Base-by-base conservation (phyloP, 2,888 invertebrate genomes). In the Sussaba pulchella region DNA sequence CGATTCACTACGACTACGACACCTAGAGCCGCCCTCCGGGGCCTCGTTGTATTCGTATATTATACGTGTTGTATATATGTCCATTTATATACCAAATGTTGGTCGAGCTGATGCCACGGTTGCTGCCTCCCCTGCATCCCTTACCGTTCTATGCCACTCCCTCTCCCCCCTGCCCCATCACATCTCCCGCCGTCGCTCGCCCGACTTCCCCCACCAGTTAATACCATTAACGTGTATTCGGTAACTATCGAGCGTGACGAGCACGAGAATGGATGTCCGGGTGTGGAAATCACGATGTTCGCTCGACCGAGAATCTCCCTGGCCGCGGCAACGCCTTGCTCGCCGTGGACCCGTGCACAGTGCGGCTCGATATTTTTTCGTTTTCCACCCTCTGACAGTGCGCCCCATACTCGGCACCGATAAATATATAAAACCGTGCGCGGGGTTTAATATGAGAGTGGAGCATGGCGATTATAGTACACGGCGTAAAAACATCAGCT, bases 141-240 rank as follows among this genome's bases (percentile, higher is more conserved):
- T 72, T 54, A 80, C 72, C 72, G 57, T 50, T 80, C 67, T 47
- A 45, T 41, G 41, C 54, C 17, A 76, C 43, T 50, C 72, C n/a
- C n/a, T n/a, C 31, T 31, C 31, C 31, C 31, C 31, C 31, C 31
- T 6, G 4, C 67, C 26, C 10, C 24, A 21, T 64, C 54, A 14
- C 76, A 63, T 61, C 67, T 70, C 66, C 45, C 63, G 45, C 41
- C 61, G 39, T 61, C 75, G 63, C 59, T 39, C 61, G 24, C 72
- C 54, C 70, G 47, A 69, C 73, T 67, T 63, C 67, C 64, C 73
- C 78, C 72, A 79, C 67, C 74, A 79, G 81, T 82, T 82, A 82
- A 85, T 78, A 83, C 81, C 81, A 82, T 83, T 84, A 84, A 82
- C 82, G 74, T 85, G 79, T 83, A 85, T 83, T 84, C 82, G 84